These are phyloP conservation scores for Gadopsis bispinosus DNA, from an alignment of 2,797 vertebrate genomes.

Conservation along the genomic window DNA sequence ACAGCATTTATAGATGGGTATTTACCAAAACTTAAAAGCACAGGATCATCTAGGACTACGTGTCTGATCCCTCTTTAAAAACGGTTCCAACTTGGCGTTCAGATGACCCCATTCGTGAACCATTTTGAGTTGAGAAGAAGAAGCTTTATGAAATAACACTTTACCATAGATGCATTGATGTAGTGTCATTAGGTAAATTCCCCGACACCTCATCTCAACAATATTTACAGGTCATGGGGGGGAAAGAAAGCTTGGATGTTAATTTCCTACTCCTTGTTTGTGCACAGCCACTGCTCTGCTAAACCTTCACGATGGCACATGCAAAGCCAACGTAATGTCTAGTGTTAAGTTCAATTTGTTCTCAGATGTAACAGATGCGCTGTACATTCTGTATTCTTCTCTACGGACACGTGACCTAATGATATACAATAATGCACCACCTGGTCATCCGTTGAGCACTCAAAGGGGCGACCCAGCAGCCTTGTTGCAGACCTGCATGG, in stretches of 20 bases:
- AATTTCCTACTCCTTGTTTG: background rate
- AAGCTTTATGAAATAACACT: background rate
- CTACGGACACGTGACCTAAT: constrained; percentile 17
- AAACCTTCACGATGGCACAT: constrained; percentile 7
- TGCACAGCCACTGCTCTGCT: background rate
- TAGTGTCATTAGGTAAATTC: background rate
- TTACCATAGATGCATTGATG: background rate
- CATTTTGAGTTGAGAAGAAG: background rate
- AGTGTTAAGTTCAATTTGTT: background rate
- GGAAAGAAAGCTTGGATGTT: background rate
- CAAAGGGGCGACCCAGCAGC: constrained; percentile 61
- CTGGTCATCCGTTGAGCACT: constrained; percentile 70
- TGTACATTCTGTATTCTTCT: constrained; percentile 36
- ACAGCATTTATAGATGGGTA: background rate
- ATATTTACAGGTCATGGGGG: background rate
- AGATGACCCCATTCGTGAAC: background rate
- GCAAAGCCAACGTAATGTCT: background rate
- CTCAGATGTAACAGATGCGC: constrained; percentile 55
- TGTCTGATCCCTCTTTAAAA: background rate
- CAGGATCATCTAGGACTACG: background rate
- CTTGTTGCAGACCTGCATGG: constrained; percentile 60
- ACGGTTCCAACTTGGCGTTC: background rate
- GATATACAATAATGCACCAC: constrained; percentile 64
- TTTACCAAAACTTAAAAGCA: background rate
- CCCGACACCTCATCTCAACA: background rate